Conservation (phyloP, 2,797 vertebrate genomes). For the Momotus momota region DNA sequence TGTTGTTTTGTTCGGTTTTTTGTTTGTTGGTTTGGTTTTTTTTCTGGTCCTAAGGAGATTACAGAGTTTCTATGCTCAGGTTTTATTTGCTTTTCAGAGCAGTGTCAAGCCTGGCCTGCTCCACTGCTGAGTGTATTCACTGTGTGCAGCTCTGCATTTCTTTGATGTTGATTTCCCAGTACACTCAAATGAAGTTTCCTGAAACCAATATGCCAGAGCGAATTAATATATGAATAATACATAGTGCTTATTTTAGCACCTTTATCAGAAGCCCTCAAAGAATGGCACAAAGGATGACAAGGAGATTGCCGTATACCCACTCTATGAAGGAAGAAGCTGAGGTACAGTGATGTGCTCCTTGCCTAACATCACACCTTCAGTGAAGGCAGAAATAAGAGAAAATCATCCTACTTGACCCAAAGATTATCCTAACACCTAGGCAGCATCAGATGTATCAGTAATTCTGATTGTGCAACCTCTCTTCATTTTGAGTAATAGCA, state of each 20-base stretch:
- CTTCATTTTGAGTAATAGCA: background rate
- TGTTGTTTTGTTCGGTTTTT: background rate
- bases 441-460: background rate
- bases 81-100: slow-evolving; percentile 24
- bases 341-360: background rate
- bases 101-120: background rate
- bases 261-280: slow-evolving; percentile 35
- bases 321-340: background rate
- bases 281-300: background rate
- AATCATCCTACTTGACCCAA: background rate
- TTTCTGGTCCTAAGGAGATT: background rate
- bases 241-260: slow-evolving; percentile 37
- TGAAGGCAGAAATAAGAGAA: background rate
- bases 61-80: background rate
- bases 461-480: background rate
- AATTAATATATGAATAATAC: slow-evolving; percentile 64
- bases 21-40: background rate
- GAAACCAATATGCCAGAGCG: slow-evolving; percentile 31
- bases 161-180: slow-evolving; percentile 55
- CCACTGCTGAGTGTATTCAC: background rate
- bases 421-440: background rate
- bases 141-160: slow-evolving; percentile 2
- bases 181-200: slow-evolving; percentile 44
- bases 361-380: fast-evolving
- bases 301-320: background rate